These are phyloP conservation scores for Microplitis demolitor DNA, from an alignment of 1,140 invertebrate species.

Conservation along the genomic window DNA sequence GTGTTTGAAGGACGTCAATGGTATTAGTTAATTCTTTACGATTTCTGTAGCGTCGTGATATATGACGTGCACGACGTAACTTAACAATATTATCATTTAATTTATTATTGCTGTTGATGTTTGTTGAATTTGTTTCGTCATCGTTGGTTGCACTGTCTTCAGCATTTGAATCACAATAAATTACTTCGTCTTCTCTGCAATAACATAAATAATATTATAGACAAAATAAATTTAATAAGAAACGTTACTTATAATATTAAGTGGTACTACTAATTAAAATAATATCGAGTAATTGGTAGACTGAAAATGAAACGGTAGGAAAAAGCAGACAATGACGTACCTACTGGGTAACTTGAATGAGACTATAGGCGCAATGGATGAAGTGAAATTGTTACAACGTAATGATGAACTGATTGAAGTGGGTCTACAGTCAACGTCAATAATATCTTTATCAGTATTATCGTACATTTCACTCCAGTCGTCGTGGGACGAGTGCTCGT, in stretches of 20 bases:
- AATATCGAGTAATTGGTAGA: background rate
- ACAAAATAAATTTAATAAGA: background rate
- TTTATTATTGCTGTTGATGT: background rate
- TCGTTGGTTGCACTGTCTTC: background rate
- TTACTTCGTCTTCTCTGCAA: conserved; percentile 10
- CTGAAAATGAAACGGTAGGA: background rate
- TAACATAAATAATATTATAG: background rate
- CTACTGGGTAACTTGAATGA: conserved; percentile 32
- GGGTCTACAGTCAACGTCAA: conserved; percentile 4
- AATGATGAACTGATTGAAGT: conserved; percentile 8
- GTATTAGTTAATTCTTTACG: background rate
- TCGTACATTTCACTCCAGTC: conserved; percentile 9
- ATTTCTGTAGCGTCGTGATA: background rate
- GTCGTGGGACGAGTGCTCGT: conserved; percentile 30
- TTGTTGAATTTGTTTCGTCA: background rate
- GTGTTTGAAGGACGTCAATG: background rate
- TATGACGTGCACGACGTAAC: background rate
- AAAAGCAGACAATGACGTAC: conserved; percentile 23
- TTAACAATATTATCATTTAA: conserved; percentile 1
- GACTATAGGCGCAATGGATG: conserved; percentile 28
- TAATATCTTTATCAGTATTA: background rate
- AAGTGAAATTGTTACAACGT: conserved; percentile 19
- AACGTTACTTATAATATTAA: background rate
- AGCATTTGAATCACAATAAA: background rate
- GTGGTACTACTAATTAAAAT: background rate